Conservation (phyloP, 1,140 invertebrate genomes). For the Watersipora subatra region DNA sequence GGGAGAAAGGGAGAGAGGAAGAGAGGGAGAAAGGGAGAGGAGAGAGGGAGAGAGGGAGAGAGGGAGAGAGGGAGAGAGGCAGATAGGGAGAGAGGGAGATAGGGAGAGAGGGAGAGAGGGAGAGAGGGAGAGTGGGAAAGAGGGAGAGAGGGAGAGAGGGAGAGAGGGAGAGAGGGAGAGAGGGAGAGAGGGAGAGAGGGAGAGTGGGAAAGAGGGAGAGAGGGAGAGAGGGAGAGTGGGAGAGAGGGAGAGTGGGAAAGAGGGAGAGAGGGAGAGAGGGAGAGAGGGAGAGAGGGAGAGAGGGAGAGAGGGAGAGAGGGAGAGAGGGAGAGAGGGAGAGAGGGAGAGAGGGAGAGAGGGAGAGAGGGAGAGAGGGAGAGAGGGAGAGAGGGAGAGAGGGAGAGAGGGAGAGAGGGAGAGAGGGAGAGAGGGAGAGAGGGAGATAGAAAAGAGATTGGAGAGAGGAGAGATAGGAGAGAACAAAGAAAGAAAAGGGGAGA, state of each 20-base stretch:
- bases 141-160: background rate
- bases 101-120: background rate
- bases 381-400: conserved; percentile 5
- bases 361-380: no score
- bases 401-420: conserved; percentile 7
- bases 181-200: background rate
- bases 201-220: background rate
- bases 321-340: background rate
- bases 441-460: conserved; percentile 4
- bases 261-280: background rate
- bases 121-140: background rate
- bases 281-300: conserved; percentile 1
- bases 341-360: background rate
- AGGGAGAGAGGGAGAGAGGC: background rate
- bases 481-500: no score
- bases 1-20: background rate
- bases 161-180: background rate
- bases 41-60: background rate
- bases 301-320: background rate
- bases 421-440: conserved; percentile 6
- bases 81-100: no score
- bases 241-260: no score
- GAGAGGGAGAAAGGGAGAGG: background rate
- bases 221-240: background rate
- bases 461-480: conserved; percentile 5